These are phyloP conservation scores for Lottia gigantea DNA, from an alignment of 2,888 invertebrate genomes.

Conservation along the genomic window DNA sequence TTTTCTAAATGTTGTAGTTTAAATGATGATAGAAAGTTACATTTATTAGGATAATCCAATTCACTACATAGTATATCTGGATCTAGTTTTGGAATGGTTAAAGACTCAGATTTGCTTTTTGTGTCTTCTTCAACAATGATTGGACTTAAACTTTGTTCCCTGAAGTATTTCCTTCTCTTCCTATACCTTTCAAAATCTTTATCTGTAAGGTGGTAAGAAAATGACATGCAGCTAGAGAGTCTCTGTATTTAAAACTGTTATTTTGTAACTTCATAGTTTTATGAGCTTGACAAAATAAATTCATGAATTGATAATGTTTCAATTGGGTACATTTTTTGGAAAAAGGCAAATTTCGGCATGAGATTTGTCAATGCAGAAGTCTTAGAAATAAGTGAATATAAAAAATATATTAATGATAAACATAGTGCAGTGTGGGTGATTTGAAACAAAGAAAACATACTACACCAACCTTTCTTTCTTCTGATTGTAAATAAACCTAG, in stretches of 20 bases:
- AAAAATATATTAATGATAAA: too few species aligned
- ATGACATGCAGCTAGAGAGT: not conserved
- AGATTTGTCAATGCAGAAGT: too few species aligned
- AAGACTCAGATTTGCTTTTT: conserved; percentile 28
- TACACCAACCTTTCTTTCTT: conserved; percentile 51
- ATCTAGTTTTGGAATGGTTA: conserved; percentile 21
- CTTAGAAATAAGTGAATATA: too few species aligned
- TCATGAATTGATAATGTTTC: too few species aligned
- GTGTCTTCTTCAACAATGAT: conserved; percentile 41
- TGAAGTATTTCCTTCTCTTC: conserved; percentile 48
- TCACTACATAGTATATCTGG: conserved; percentile 49
- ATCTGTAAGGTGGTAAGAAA: conserved; percentile 39
- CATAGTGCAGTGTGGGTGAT: not conserved
- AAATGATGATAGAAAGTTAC: conserved; percentile 49
- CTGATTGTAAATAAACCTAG: conserved; percentile 58
- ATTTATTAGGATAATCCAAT: conserved; percentile 52
- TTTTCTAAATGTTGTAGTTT: conserved; percentile 43
- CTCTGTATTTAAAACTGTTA: too few species aligned
- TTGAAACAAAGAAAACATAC: not conserved
- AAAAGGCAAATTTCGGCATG: too few species aligned
- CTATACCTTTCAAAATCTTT: conserved; percentile 52
- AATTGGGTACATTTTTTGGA: too few species aligned
- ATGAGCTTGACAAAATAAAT: too few species aligned
- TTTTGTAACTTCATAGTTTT: too few species aligned
- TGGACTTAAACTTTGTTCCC: conserved; percentile 57